These are phyloP conservation scores for Caenorhabditis elegans DNA, from an alignment of 1,140 invertebrate genomes.

Conservation along the genomic window DNA sequence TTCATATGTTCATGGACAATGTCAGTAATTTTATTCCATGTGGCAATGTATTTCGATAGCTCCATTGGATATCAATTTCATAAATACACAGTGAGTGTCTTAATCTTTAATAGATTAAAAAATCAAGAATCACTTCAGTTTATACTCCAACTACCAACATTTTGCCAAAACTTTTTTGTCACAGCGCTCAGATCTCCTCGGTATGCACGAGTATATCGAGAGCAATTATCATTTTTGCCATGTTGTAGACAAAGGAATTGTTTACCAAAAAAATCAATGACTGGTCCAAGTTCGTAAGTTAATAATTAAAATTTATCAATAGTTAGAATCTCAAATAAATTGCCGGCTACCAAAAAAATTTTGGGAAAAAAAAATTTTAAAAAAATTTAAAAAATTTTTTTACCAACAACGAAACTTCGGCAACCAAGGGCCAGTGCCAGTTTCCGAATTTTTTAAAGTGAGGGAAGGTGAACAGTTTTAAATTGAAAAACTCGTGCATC, in stretches of 20 bases:
- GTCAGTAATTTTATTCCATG: neutral
- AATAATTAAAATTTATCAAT: too few relatives aligned
- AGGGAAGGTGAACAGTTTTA: too few relatives aligned
- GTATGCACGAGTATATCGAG: neutral
- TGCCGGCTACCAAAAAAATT: too few relatives aligned
- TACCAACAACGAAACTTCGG: too few relatives aligned
- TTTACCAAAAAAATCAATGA: neutral
- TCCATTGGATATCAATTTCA: constrained; percentile 7
- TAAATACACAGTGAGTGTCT: neutral
- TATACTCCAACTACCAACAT: constrained; percentile 14
- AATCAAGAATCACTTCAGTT: neutral
- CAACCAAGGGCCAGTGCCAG: too few relatives aligned
- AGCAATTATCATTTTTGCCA: neutral
- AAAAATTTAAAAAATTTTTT: too few relatives aligned
- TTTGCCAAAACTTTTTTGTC: constrained; percentile 1
- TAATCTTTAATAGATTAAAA: too few relatives aligned
- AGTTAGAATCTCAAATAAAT: too few relatives aligned
- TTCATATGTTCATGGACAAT: neutral
- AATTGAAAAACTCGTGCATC: too few relatives aligned
- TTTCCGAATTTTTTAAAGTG: too few relatives aligned
- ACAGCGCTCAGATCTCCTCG: neutral
- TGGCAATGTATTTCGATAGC: constrained; percentile 21
- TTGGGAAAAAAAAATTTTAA: too few relatives aligned
- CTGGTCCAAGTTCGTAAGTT: neutral
- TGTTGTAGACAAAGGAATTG: neutral